Percentiles rank a stretch among this genome's conserved stretches.
phyloP scores from a whole-genome alignment of 2,888 invertebrate species.

The Rosalia funebris region DNA sequence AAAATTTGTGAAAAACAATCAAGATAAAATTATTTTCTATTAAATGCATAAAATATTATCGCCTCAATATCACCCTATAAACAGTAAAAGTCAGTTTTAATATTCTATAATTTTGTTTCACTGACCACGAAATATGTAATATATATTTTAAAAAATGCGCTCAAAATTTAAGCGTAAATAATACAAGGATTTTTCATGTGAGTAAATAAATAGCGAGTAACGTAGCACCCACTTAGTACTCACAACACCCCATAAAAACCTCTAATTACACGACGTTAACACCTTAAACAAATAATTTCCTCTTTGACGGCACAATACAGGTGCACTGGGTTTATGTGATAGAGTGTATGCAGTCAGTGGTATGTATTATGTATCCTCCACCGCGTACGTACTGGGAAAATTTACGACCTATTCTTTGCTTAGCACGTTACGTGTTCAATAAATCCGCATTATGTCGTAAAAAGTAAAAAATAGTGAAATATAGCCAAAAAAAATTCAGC shows the following conservation, averaged over 20 bases:
- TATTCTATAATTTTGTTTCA: no score
- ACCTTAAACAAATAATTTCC: background rate
- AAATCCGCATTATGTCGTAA: constrained; percentile 48
- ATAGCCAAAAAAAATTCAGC: constrained; percentile 31
- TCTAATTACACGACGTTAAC: background rate
- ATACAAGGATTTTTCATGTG: background rate
- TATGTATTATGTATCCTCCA: constrained; percentile 2
- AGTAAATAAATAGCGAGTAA: no score
- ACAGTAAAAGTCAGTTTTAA: no score
- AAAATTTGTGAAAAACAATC: no score
- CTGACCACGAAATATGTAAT: no score
- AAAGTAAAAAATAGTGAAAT: constrained; percentile 38
- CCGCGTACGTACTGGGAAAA: constrained; percentile 25
- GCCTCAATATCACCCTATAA: no score
- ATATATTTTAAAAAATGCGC: background rate
- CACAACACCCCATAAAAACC: background rate
- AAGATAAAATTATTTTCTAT: no score
- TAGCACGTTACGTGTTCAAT: constrained; percentile 45
- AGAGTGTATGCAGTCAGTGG: background rate
- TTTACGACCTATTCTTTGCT: constrained; percentile 44
- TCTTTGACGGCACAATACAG: background rate
- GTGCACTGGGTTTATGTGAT: background rate
- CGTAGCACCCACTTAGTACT: background rate
- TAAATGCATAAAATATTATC: no score
- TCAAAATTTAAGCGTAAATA: background rate